Percentiles rank a stretch among this genome's conserved stretches.
Evolutionary conservation across 1,140 invertebrate species (phyloP).

Genomic region (Sinella curviseta): DNA sequence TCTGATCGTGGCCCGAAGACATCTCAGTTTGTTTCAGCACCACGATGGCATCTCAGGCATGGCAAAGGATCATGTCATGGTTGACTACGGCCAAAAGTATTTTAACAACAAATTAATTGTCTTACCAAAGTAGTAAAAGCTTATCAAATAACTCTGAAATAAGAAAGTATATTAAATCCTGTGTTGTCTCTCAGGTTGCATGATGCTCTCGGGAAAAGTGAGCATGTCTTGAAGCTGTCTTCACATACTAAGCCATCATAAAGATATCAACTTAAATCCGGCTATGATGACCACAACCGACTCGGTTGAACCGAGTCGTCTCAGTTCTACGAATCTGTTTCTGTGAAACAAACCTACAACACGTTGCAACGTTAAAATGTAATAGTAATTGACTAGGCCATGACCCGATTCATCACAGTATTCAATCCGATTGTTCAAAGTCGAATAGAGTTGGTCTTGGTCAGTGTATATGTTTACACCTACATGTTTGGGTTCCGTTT

Average conservation of each 20-base stretch:
- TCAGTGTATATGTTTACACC: constrained; percentile 66
- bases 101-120: constrained; percentile 50
- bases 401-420: constrained; percentile 64
- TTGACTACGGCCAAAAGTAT: constrained; percentile 85
- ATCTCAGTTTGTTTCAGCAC: constrained; percentile 90
- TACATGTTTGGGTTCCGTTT: constrained; percentile 58
- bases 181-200: constrained; percentile 63
- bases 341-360: constrained; percentile 58
- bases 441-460: constrained; percentile 67
- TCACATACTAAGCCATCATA: constrained; percentile 58
- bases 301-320: constrained; percentile 53
- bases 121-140: too few species aligned
- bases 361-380: constrained; percentile 59
- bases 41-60: constrained; percentile 97
- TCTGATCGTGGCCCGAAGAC: constrained; percentile 71
- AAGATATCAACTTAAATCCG: constrained; percentile 25
- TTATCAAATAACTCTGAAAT: too few species aligned
- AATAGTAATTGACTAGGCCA: constrained; percentile 56
- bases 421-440: constrained; percentile 70
- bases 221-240: constrained; percentile 72
- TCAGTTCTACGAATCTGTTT: constrained; percentile 59
- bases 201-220: constrained; percentile 65
- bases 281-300: too few species aligned
- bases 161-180: too few species aligned
- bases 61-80: constrained; percentile 81